A percentile compares a stretch with the other conserved stretches of the same genome.
Evolutionary conservation across 2,888 invertebrate species (phyloP).

Genomic region (Sphaeridia pumilis): DNA sequence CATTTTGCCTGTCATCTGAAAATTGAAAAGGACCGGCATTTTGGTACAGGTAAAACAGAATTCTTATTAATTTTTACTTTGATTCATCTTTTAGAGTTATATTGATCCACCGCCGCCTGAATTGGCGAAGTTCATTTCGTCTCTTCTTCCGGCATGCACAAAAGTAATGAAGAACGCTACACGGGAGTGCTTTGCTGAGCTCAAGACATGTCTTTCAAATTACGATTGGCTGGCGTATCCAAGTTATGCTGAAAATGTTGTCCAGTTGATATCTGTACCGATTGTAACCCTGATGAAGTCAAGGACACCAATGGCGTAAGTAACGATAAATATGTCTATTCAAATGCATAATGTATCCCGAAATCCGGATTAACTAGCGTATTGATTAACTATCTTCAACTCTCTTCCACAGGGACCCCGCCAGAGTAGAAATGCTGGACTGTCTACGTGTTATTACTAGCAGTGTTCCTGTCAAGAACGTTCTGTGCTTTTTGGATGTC

Average conservation of each 20-base stretch:
- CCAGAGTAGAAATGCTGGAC: background rate
- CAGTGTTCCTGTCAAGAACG: background rate
- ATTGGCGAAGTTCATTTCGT: background rate
- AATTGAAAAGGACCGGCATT: too few species aligned
- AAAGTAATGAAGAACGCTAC: background rate
- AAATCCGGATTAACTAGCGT: too few species aligned
- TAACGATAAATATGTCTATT: too few species aligned
- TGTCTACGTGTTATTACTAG: background rate
- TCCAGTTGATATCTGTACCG: background rate
- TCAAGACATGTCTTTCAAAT: background rate
- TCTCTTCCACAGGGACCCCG: background rate
- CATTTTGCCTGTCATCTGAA: too few species aligned
- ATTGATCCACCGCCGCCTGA: background rate
- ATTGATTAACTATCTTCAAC: too few species aligned
- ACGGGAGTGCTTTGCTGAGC: background rate
- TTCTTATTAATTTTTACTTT: too few species aligned
- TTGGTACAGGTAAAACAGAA: too few species aligned
- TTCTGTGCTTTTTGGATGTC: background rate
- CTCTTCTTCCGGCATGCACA: background rate
- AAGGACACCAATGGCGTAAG: background rate
- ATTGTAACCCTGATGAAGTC: background rate
- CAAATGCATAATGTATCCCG: too few species aligned
- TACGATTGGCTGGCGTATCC: background rate
- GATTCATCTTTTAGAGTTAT: too few species aligned
- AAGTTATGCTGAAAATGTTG: background rate